Conservation (phyloP, 2,888 invertebrate species). For the Conomelus anceps region DNA sequence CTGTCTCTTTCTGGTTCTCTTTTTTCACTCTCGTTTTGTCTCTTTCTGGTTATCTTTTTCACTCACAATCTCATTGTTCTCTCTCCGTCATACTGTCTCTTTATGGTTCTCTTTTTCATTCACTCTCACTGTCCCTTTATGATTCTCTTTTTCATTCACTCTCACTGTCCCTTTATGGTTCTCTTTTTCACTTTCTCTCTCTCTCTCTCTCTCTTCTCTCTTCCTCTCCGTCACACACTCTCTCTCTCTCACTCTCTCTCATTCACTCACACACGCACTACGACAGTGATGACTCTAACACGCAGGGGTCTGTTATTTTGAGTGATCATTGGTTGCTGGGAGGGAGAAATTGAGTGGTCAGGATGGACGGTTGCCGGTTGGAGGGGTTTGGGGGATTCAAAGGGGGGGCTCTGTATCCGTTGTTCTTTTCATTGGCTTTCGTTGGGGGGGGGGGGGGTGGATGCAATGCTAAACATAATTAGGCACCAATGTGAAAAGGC, state of each 20-base stretch:
- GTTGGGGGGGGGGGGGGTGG: not conserved
- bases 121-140: not conserved
- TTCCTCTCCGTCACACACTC: not conserved
- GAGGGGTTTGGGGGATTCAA: not conserved
- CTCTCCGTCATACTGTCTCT: no score
- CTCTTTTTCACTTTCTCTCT: not conserved
- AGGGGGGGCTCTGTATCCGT: not conserved
- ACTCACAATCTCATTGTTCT: not conserved
- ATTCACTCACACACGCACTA: not conserved
- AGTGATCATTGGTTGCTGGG: not conserved
- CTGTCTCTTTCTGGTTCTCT: not conserved
- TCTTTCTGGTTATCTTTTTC: not conserved
- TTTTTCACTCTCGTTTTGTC: not conserved
- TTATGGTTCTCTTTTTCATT: not conserved
- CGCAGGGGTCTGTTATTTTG: not conserved
- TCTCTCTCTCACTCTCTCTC: not conserved
- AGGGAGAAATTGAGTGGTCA: not conserved
- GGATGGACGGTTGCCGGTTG: not conserved
- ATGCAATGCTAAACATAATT: not conserved
- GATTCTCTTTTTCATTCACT: not conserved
- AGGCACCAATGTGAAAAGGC: not conserved
- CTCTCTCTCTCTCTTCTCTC: not conserved
- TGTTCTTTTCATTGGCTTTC: not conserved
- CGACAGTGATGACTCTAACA: not conserved
- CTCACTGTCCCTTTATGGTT: not conserved